These are phyloP conservation scores for Xanthorhoe spadicearia DNA, from an alignment of 2,888 invertebrate species.

Conservation along the genomic window DNA sequence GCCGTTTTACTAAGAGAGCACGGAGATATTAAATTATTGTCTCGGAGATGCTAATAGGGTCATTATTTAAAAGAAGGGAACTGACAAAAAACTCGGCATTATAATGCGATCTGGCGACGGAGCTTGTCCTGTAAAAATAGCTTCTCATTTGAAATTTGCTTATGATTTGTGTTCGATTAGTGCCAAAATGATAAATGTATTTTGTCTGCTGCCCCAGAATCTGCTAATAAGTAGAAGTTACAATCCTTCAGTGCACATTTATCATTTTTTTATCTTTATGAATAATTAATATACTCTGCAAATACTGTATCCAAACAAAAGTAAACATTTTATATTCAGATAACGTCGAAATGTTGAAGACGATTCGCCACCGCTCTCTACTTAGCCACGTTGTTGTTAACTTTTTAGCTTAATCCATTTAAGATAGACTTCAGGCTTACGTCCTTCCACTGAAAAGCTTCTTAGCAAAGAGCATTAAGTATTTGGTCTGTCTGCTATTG, in stretches of 20 bases:
- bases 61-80: conserved; percentile 68
- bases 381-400: conserved; percentile 44
- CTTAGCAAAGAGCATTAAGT: conserved; percentile 39
- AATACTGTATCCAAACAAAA: conserved; percentile 44
- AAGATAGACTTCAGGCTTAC: conserved; percentile 38
- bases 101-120: conserved; percentile 35
- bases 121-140: conserved; percentile 31
- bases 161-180: conserved; percentile 38
- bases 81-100: conserved; percentile 56
- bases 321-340: conserved; percentile 49
- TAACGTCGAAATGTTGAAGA: conserved; percentile 46
- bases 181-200: conserved; percentile 28
- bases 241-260: background rate
- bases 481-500: conserved; percentile 30
- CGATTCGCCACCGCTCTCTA: conserved; percentile 31
- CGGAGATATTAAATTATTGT: conserved; percentile 71
- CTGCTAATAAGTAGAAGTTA: conserved; percentile 7
- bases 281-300: conserved; percentile 4
- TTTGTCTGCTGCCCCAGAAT: conserved; percentile 21
- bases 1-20: conserved; percentile 56
- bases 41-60: conserved; percentile 72
- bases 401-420: conserved; percentile 46
- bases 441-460: conserved; percentile 32
- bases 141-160: conserved; percentile 35
- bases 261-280: background rate